These are phyloP conservation scores for Magallana ariakensis DNA, from an alignment of 1,140 invertebrate genomes.

Conservation along the genomic window DNA sequence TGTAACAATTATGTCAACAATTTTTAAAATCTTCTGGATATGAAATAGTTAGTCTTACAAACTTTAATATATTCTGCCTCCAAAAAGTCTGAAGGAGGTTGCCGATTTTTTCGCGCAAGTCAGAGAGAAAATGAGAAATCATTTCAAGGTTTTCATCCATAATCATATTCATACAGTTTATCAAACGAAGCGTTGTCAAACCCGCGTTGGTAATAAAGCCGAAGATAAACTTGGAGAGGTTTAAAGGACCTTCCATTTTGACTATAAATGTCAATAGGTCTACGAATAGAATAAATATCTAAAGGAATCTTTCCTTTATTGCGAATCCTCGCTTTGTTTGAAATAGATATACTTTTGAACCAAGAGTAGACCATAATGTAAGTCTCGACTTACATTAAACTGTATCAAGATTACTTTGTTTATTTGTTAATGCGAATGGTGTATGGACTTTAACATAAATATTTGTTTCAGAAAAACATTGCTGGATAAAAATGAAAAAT, in stretches of 20 bases:
- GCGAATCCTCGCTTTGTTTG: conserved; percentile 7
- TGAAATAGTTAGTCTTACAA: too few relatives aligned
- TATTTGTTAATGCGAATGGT: not conserved
- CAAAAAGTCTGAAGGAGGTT: not conserved
- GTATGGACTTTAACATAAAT: not conserved
- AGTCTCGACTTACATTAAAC: not conserved
- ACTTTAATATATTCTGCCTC: too few relatives aligned
- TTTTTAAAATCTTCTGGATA: too few relatives aligned
- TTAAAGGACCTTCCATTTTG: conserved; percentile 18
- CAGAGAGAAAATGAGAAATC: not conserved
- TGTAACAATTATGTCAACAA: too few relatives aligned
- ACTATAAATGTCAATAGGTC: conserved; percentile 27
- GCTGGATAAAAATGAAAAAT: too few relatives aligned
- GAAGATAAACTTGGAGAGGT: conserved; percentile 21
- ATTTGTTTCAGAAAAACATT: not conserved
- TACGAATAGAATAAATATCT: conserved; percentile 22
- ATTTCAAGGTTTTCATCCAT: not conserved
- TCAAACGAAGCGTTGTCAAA: conserved; percentile 12
- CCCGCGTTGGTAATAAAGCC: conserved; percentile 11
- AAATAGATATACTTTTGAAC: conserved; percentile 21
- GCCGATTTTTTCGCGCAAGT: not conserved
- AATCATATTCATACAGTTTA: not conserved
- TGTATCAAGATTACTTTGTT: not conserved
- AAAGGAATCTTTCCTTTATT: conserved; percentile 16
- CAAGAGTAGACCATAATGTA: not conserved